Base-by-base conservation (phyloP, 1,140 invertebrate genomes). In the Diplogasteroides magnus region DNA sequence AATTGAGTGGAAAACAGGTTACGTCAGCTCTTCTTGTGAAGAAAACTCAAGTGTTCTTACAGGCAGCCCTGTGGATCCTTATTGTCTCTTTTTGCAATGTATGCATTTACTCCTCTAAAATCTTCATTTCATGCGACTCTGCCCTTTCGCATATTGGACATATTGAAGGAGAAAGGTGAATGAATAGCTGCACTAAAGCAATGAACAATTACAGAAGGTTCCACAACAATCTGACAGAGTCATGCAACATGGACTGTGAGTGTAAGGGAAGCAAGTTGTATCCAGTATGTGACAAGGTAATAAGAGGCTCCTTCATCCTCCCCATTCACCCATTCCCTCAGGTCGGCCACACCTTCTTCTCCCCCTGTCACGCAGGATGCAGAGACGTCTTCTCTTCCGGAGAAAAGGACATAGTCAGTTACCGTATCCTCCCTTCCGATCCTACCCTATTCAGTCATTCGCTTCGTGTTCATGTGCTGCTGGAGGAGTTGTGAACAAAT, bases 361-460 rank as follows among this genome's bases (percentile, higher is more conserved):
- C 79, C 13, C 80, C 80, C 0, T 82, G 80, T 70, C 80, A 82
- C 73, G 80, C 80, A 55, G 80, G 80, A 15, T 82, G 80, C 64
- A 64, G 74, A 3, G 68, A 83, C 23, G 73, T 71, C 2, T 67
- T 71, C 56, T 58, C 71, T 15, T 58, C 69, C 59, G 28, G n/a
- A n/a, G n/a, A n/a, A n/a, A n/a, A 67, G 3, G 15, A 68, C 27
- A 72, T 68, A 31, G 79, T 70, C 55, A 68, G 31, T 13, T 32
- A 75, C 37, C 48, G 26, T 58, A 19, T 48, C 6, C 6, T n/a
- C n/a, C n/a, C n/a, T n/a, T n/a, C n/a, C 37, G 6, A 48, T 19
- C 37, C 13, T 62, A 23, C n/a, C n/a, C n/a, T n/a, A n/a, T 75
- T 71, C 60, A 79, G n/a, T 73, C 82, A 28, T 81, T 81, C 62